A percentile compares a stretch with the other conserved stretches of the same genome.
Conservation (phyloP, 2,113 vertebrate species). For the Corythoichthys intestinalis region DNA sequence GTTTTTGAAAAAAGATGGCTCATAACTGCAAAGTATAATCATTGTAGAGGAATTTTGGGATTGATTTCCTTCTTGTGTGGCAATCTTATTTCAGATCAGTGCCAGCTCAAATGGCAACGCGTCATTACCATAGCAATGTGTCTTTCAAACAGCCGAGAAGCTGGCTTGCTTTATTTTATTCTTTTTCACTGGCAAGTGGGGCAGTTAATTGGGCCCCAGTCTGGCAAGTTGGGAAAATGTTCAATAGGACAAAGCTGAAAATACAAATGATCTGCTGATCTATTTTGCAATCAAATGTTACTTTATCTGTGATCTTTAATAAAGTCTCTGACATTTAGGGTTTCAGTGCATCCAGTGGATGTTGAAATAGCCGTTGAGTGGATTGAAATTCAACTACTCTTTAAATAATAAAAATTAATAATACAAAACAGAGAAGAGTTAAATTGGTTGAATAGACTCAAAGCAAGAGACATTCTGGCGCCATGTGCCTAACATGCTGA, state of each 20-base stretch:
- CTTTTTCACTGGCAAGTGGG: not conserved
- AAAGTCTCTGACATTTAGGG: not conserved
- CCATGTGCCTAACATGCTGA: constrained; percentile 51
- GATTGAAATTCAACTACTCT: too few relatives aligned
- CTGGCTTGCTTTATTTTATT: not conserved
- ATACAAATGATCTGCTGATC: not conserved
- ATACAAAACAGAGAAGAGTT: too few relatives aligned
- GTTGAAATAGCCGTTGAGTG: too few relatives aligned
- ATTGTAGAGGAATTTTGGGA: not conserved
- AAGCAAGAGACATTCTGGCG: constrained; percentile 15
- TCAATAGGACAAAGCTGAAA: not conserved
- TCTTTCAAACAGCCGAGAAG: not conserved
- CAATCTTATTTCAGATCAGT: not conserved
- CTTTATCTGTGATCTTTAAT: not conserved
- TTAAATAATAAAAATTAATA: too few relatives aligned
- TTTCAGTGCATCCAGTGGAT: too few relatives aligned
- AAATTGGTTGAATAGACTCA: constrained; percentile 23
- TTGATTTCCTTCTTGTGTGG: not conserved
- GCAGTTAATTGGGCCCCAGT: not conserved
- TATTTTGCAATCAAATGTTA: not conserved
- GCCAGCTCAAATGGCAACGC: not conserved
- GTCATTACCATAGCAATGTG: not conserved
- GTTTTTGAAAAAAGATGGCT: not conserved
- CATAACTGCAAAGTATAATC: not conserved
- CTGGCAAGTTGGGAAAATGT: not conserved